Conservation (phyloP, 2,113 vertebrate species). For the Promerops cafer region DNA sequence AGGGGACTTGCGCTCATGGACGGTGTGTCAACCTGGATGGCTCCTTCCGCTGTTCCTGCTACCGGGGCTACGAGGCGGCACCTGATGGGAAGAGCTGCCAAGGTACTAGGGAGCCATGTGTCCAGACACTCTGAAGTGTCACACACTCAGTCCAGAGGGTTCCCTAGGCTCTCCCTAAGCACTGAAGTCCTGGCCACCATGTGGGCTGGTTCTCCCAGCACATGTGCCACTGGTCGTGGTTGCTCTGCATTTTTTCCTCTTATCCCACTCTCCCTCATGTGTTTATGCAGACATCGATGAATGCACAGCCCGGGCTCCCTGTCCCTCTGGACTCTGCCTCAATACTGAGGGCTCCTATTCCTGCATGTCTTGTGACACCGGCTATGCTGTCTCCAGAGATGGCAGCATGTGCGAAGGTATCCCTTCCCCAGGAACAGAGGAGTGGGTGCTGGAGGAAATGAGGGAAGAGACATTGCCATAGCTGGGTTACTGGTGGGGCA, state of each 20-base stretch:
- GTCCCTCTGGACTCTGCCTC: conserved; percentile 78
- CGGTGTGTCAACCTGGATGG: conserved; percentile 84
- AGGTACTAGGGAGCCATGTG: conserved; percentile 56
- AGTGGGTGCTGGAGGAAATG: not conserved
- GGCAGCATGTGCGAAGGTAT: conserved; percentile 83
- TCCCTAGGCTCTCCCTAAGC: not conserved
- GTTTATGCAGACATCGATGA: conserved; percentile 81
- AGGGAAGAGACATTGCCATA: not conserved
- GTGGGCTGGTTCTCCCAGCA: not conserved
- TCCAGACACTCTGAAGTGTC: not conserved
- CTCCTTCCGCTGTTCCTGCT: conserved; percentile 82
- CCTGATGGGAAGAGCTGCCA: conserved; percentile 77
- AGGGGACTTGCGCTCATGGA: conserved; percentile 77
- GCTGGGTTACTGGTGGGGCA: not conserved
- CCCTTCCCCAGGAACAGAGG: not conserved
- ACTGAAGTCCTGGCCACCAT: not conserved
- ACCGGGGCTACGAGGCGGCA: conserved; percentile 76
- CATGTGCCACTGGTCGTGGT: not conserved
- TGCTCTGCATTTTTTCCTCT: not conserved
- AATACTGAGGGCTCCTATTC: conserved; percentile 85
- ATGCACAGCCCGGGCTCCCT: conserved; percentile 71
- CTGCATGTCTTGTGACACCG: conserved; percentile 77
- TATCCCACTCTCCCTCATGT: not conserved
- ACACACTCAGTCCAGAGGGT: not conserved
- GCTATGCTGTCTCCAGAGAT: conserved; percentile 79